These are phyloP conservation scores for Agelastica alni DNA, from an alignment of 2,888 invertebrate species.

Conservation along the genomic window DNA sequence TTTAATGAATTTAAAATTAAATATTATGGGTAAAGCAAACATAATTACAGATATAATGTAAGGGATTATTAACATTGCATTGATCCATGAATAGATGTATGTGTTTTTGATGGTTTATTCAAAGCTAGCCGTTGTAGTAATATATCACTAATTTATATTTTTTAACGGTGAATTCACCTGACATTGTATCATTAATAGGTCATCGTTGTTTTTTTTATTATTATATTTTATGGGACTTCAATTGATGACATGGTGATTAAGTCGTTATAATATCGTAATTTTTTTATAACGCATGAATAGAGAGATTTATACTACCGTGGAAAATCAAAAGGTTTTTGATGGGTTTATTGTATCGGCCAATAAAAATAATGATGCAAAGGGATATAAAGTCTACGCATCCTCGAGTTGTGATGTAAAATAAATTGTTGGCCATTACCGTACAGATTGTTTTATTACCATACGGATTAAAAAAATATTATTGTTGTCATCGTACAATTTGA, in stretches of 20 bases:
- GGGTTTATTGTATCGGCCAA: slow-evolving; percentile 25
- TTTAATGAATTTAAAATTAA: too few relatives aligned
- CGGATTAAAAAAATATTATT: slow-evolving; percentile 50
- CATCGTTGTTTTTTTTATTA: slow-evolving; percentile 13
- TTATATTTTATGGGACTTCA: slow-evolving; percentile 9
- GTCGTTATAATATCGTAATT: slow-evolving; percentile 19
- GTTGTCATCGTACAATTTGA: slow-evolving; percentile 41
- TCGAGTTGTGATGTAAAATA: slow-evolving; percentile 39
- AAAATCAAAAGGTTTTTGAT: slow-evolving; percentile 20
- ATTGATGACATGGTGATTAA: slow-evolving; percentile 15
- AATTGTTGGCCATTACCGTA: slow-evolving; percentile 38
- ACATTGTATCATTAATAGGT: too few relatives aligned
- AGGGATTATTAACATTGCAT: too few relatives aligned
- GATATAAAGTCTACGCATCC: slow-evolving; percentile 34
- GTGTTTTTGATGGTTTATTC: too few relatives aligned
- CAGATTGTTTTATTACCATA: slow-evolving; percentile 50
- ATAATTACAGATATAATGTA: too few relatives aligned
- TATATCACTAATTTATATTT: too few relatives aligned
- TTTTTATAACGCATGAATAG: slow-evolving; percentile 17
- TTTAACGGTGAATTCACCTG: too few relatives aligned
- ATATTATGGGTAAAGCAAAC: too few relatives aligned
- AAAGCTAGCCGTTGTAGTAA: too few relatives aligned
- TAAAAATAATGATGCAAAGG: slow-evolving; percentile 33
- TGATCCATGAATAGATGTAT: too few relatives aligned
- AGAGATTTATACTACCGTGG: slow-evolving; percentile 20